Conservation (phyloP, 64 coral and sea anemone species). For the Platygyra sinensis region DNA sequence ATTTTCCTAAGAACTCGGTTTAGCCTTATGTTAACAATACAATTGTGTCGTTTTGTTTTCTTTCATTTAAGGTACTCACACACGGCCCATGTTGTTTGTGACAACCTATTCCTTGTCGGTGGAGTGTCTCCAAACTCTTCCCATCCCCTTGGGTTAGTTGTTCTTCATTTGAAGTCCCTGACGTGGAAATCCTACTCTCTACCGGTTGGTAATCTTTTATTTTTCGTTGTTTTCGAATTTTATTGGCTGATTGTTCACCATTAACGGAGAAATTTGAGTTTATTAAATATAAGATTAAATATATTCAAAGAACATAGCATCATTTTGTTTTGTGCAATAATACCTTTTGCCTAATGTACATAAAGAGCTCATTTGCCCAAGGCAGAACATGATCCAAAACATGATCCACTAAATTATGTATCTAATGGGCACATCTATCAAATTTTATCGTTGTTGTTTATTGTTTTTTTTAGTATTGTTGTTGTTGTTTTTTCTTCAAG, state of each 20-base stretch:
- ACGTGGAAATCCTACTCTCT: slow-evolving; percentile 60
- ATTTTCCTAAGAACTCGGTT: too few species aligned
- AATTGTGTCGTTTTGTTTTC: neutral
- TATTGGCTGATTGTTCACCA: too few species aligned
- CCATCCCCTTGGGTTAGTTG: slow-evolving; percentile 32
- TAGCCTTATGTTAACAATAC: neutral
- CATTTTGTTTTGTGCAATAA: too few species aligned
- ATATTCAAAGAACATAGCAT: too few species aligned
- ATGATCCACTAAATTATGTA: neutral
- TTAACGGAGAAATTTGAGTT: too few species aligned
- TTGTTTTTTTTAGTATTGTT: too few species aligned
- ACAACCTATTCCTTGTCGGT: slow-evolving; percentile 72
- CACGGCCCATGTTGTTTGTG: slow-evolving; percentile 69
- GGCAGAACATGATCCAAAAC: neutral
- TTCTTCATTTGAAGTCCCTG: slow-evolving; percentile 60
- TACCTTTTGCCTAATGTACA: too few species aligned
- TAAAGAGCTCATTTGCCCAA: neutral
- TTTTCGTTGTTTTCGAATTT: too few species aligned
- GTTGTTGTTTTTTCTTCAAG: slow-evolving; percentile 38
- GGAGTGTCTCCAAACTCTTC: slow-evolving; percentile 62
- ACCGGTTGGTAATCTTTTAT: slow-evolving; percentile 55
- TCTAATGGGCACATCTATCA: too few species aligned
- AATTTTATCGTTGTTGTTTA: neutral
- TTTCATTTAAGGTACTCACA: slow-evolving; percentile 72
- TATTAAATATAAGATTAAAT: too few species aligned